Evolutionary conservation across 2,113 vertebrate genomes (phyloP).

Genomic region (Probosciger aterrimus): DNA sequence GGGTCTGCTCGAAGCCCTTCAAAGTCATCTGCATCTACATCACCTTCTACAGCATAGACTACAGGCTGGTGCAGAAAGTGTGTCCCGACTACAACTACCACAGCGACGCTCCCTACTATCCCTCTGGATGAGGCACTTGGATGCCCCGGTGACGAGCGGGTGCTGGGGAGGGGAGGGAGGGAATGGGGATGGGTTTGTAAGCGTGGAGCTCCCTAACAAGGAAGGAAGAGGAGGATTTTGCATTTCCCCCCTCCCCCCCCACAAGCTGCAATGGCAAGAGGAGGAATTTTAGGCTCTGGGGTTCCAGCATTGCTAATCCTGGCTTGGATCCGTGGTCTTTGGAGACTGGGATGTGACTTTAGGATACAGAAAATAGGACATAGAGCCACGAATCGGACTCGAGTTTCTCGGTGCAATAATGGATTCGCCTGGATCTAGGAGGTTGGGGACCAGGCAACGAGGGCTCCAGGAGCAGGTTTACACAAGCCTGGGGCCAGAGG

Average conservation of each 20-base stretch:
- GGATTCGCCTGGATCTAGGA: not conserved
- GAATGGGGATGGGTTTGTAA: not conserved
- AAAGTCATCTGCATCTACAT: constrained; percentile 96
- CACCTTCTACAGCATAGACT: constrained; percentile 97
- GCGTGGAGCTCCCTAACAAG: not conserved
- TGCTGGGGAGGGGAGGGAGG: not conserved
- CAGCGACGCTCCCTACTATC: constrained; percentile 89
- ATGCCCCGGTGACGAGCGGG: not conserved
- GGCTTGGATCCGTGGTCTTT: not conserved
- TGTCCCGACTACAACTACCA: constrained; percentile 97
- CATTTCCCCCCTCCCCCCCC: not conserved
- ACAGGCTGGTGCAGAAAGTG: constrained; percentile 95
- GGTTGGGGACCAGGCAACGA: not conserved
- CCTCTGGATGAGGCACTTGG: constrained; percentile 81
- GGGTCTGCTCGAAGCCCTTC: constrained; percentile 97
- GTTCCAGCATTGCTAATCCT: not conserved
- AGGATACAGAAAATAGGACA: not conserved
- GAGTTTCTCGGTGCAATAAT: not conserved
- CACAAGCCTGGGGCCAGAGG: not conserved
- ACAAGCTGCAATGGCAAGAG: not conserved
- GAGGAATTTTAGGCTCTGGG: not conserved
- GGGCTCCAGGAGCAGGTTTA: not conserved
- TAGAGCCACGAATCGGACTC: not conserved
- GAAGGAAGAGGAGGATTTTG: not conserved
- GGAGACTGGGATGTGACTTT: not conserved